Percentiles rank a stretch among this genome's conserved stretches.
Evolutionary conservation across 2,113 vertebrate species (phyloP).

Genomic region (Trogon melanurus): DNA sequence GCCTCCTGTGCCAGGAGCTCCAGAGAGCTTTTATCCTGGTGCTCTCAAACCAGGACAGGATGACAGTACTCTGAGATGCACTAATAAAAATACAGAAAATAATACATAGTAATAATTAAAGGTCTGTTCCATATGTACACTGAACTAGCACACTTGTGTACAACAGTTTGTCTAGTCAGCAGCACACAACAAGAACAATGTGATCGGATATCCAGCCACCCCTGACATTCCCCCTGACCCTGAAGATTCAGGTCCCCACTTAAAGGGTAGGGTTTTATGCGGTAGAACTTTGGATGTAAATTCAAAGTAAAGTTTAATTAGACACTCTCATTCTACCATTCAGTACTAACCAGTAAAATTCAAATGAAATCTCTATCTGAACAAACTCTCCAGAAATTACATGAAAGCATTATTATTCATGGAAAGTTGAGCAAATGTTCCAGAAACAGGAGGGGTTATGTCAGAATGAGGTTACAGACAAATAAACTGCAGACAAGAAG

Average conservation of each 20-base stretch:
- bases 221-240: fast-evolving
- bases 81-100: background rate
- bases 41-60: too few species aligned
- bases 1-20: too few species aligned
- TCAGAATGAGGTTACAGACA: background rate
- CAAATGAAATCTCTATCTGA: background rate
- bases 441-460: background rate
- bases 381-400: background rate
- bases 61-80: background rate
- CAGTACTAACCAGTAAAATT: background rate
- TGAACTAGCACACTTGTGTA: background rate
- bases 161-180: background rate
- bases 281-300: background rate
- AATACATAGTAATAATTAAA: background rate
- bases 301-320: background rate
- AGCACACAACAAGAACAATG: background rate
- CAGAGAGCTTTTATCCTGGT: too few species aligned
- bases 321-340: background rate
- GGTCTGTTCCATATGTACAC: background rate
- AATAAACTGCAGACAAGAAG: background rate
- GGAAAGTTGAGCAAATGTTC: background rate
- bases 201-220: background rate
- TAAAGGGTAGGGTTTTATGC: background rate
- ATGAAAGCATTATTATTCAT: background rate
- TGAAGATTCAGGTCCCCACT: background rate